Conservation (phyloP, 1,140 invertebrate genomes). For the Cataglyphis hispanica region DNA sequence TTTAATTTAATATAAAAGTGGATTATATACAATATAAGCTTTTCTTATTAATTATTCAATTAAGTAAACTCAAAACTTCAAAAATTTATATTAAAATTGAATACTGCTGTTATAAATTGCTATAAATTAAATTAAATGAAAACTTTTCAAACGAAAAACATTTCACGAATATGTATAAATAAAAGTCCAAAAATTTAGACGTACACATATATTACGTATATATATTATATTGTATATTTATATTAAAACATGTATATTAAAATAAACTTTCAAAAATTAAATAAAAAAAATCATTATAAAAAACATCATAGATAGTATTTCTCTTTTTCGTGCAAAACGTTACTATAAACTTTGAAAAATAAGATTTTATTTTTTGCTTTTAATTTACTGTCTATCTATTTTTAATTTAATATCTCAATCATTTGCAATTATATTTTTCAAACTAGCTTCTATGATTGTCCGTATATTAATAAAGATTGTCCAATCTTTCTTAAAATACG, state of each 20-base stretch:
- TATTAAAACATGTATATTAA: too few species aligned
- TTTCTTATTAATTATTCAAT: neutral
- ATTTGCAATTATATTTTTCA: neutral
- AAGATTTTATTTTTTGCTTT: neutral
- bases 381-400: neutral
- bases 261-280: neutral
- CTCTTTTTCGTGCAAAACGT: neutral
- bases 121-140: neutral
- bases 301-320: neutral
- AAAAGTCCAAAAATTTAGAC: neutral
- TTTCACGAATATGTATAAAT: neutral
- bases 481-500: neutral
- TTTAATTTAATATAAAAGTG: neutral
- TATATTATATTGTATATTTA: neutral
- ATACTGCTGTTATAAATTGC: neutral
- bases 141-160: neutral
- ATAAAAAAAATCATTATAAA: neutral
- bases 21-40: neutral
- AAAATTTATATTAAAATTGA: constrained; percentile 5
- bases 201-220: neutral
- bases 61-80: neutral
- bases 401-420: neutral
- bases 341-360: neutral
- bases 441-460: neutral
- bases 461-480: too few species aligned